Conservation (phyloP, 2,888 invertebrate genomes). For the Mythimna lalbum region DNA sequence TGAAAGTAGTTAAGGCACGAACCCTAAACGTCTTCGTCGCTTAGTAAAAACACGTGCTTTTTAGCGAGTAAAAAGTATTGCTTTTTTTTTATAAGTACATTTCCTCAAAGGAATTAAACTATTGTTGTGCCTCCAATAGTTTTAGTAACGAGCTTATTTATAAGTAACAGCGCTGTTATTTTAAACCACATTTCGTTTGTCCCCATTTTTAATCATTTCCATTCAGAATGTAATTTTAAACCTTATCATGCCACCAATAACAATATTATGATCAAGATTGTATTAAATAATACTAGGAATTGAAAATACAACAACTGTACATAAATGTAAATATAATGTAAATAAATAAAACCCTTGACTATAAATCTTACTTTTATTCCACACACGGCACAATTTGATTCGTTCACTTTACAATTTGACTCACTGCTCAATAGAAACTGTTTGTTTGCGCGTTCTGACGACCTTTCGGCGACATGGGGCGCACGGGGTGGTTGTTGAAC, state of each 20-base stretch:
- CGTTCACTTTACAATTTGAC: conserved; percentile 23
- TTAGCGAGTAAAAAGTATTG: conserved; percentile 10
- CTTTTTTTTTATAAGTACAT: background rate
- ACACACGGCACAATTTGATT: conserved; percentile 46
- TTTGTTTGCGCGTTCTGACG: conserved; percentile 65
- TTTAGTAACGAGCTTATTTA: background rate
- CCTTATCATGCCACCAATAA: background rate
- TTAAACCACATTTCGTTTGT: background rate
- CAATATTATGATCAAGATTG: background rate
- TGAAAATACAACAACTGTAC: conserved; percentile 35
- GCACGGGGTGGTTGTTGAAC: conserved; percentile 58
- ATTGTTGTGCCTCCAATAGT: background rate
- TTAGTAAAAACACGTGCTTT: background rate
- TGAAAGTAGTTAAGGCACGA: too few species aligned
- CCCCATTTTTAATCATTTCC: too few species aligned
- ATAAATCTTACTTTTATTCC: conserved; percentile 48
- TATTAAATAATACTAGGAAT: background rate
- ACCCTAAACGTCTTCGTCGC: too few species aligned
- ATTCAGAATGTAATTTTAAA: background rate
- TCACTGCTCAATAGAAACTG: conserved; percentile 59
- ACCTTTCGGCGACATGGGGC: conserved; percentile 77
- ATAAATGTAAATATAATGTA: conserved; percentile 59
- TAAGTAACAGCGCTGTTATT: background rate
- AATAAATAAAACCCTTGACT: conserved; percentile 53
- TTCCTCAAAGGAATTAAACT: conserved; percentile 1